phyloP scores from a whole-genome alignment of 2,113 vertebrate genomes.

The Mastomys natalensis region DNA sequence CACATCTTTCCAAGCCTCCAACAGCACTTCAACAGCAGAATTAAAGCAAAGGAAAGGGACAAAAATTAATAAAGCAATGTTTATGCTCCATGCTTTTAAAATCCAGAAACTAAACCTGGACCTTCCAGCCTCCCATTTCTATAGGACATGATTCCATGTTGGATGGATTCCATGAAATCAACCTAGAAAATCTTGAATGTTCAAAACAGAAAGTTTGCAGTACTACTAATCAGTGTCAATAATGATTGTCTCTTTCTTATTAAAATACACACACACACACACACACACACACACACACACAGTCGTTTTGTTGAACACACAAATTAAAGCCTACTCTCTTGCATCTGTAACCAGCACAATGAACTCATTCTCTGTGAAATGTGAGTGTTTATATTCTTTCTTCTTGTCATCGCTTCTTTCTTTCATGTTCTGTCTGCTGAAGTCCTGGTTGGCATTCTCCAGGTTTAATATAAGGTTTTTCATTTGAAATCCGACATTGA shows the following conservation, averaged over 20 bases:
- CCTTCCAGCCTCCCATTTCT: background rate
- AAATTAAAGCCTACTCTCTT: background rate
- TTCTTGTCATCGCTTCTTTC: conserved; percentile 59
- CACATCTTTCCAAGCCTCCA: background rate
- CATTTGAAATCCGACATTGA: conserved; percentile 77
- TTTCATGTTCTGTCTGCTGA: conserved; percentile 57
- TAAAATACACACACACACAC: background rate
- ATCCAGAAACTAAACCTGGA: background rate
- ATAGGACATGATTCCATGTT: background rate
- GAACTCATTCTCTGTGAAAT: background rate
- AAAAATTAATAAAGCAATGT: background rate
- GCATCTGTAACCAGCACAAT: background rate
- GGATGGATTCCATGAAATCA: background rate
- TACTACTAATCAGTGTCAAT: background rate
- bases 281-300: background rate
- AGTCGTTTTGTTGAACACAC: conserved; percentile 1
- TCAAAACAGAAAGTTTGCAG: background rate
- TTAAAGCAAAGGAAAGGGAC: background rate
- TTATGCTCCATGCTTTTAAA: background rate
- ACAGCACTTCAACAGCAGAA: background rate
- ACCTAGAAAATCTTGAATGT: background rate
- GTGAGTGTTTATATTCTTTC: conserved; percentile 39
- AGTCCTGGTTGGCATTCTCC: conserved; percentile 71
- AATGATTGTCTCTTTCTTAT: background rate
- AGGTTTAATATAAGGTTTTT: conserved; percentile 75